Evolutionary conservation across 2,797 vertebrate genomes (phyloP).

Genomic region (Mus spretus): DNA sequence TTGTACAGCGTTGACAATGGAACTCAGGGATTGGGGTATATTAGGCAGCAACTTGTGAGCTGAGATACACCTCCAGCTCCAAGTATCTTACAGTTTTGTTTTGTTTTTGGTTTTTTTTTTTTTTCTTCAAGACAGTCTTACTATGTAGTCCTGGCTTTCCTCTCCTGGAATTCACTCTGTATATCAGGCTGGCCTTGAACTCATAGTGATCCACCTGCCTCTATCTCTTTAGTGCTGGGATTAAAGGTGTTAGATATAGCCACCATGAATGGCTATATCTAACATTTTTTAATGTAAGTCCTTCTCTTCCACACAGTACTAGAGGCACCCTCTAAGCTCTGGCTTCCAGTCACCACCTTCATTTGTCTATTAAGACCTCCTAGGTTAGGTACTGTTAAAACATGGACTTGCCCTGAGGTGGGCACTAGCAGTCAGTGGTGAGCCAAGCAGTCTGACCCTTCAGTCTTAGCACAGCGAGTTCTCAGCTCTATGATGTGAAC

Average conservation of each 20-base stretch:
- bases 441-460: neutral
- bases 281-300: constrained; percentile 2
- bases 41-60: neutral
- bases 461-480: neutral
- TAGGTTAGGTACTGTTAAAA: neutral
- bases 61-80: neutral
- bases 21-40: too few relatives aligned
- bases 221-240: neutral
- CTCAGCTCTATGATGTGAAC: neutral
- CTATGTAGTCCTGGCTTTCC: neutral
- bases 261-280: neutral
- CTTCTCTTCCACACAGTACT: neutral
- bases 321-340: neutral
- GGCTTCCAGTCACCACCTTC: neutral
- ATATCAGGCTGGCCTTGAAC: neutral
- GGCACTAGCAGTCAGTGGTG: neutral
- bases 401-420: neutral
- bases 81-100: neutral
- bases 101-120: neutral
- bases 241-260: neutral
- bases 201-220: neutral
- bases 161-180: neutral
- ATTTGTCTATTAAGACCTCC: neutral
- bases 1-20: too few relatives aligned
- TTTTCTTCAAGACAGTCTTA: neutral